phyloP scores from a whole-genome alignment of 2,888 invertebrate genomes.

The Allacma fusca region DNA sequence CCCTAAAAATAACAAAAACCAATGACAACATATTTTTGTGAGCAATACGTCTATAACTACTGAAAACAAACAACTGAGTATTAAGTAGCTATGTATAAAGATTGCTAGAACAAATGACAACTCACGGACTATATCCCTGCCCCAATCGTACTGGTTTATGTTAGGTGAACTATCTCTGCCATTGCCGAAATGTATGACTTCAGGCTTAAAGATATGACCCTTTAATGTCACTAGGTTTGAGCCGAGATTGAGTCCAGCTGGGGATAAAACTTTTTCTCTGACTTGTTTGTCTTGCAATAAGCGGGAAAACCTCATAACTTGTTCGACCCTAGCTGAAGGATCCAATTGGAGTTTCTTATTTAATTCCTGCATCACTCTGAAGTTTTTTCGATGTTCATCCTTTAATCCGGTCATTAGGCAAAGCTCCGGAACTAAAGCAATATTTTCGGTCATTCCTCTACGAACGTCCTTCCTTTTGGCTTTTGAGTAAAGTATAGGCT shows the following conservation, averaged over 20 bases:
- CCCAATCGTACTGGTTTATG: slow-evolving; percentile 21
- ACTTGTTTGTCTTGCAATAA: background rate
- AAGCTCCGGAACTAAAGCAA: slow-evolving; percentile 37
- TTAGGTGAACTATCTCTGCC: background rate
- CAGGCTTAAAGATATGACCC: slow-evolving; percentile 4
- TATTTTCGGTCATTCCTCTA: slow-evolving; percentile 24
- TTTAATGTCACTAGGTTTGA: background rate
- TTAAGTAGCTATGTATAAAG: background rate
- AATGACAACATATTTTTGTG: background rate
- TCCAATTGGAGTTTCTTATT: background rate
- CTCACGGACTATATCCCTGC: background rate
- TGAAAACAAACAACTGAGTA: background rate
- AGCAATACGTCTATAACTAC: background rate
- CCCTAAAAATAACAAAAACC: background rate
- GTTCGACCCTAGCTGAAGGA: background rate
- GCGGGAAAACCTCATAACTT: background rate
- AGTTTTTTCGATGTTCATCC: slow-evolving; percentile 16
- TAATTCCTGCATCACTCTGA: background rate
- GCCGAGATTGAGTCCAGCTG: background rate
- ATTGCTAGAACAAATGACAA: background rate
- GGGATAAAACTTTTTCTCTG: background rate
- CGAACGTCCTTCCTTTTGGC: slow-evolving; percentile 25
- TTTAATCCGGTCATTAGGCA: slow-evolving; percentile 33
- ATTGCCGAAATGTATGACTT: background rate
- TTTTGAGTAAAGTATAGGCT: slow-evolving; percentile 36